These are phyloP conservation scores for Hozukius guyotensis DNA, from an alignment of 2,797 vertebrate genomes.

Conservation along the genomic window DNA sequence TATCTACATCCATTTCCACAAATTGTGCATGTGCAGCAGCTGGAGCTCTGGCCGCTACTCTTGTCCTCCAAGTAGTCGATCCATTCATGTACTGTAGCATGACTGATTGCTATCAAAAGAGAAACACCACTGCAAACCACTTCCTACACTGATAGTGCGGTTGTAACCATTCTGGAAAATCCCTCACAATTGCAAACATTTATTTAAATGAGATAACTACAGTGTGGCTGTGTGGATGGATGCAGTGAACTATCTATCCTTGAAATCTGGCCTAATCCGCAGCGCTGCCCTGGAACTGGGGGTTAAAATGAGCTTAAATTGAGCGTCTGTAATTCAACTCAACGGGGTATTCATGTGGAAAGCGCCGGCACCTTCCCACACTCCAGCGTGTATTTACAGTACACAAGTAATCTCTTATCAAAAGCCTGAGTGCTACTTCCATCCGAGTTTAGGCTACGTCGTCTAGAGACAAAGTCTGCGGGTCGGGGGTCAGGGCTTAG, in stretches of 20 bases:
- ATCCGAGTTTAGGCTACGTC: constrained; percentile 46
- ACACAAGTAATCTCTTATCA: constrained; percentile 73
- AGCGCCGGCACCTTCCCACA: constrained; percentile 75
- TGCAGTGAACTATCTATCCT: constrained; percentile 47
- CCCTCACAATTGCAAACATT: constrained; percentile 23
- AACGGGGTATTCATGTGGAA: constrained; percentile 70
- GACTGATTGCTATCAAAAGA: constrained; percentile 60
- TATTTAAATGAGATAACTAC: constrained; percentile 42
- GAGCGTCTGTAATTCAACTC: constrained; percentile 77
- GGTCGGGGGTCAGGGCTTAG: constrained; percentile 68
- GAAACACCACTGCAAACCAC: constrained; percentile 43
- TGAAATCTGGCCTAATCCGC: constrained; percentile 64
- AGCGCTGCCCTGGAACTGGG: constrained; percentile 12
- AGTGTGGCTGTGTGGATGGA: constrained; percentile 6
- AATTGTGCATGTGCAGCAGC: constrained; percentile 71
- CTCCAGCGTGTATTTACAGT: constrained; percentile 72
- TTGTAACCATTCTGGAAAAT: constrained; percentile 39
- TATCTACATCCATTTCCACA: constrained; percentile 79
- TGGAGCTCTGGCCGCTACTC: constrained; percentile 39
- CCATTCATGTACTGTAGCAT: constrained; percentile 21
- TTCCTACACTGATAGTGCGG: constrained; percentile 52
- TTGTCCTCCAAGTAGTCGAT: constrained; percentile 39
- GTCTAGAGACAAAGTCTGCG: constrained; percentile 43
- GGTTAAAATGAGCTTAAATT: constrained; percentile 75
- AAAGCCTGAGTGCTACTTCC: constrained; percentile 47